Percentiles rank a stretch among this genome's conserved stretches.
phyloP scores from a whole-genome alignment of 2,888 invertebrate species.

The Mayetiola destructor region DNA sequence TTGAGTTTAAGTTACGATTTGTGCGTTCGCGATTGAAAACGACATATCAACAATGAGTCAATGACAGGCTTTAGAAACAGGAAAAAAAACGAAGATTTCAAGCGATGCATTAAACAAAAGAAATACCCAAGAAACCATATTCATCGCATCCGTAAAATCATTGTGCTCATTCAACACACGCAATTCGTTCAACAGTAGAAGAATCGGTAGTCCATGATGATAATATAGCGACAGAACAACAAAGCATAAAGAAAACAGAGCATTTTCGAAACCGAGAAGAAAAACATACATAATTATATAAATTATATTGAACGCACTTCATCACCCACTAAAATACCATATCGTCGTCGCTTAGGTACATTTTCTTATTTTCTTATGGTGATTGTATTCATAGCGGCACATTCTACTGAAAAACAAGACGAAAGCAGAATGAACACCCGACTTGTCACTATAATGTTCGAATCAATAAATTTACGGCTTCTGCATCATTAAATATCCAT shows the following conservation, averaged over 20 bases:
- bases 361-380: too few relatives aligned
- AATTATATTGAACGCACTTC: not conserved
- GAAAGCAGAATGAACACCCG: not conserved
- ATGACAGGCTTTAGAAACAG: not conserved
- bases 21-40: slow-evolving; percentile 6
- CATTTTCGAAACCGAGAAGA: not conserved
- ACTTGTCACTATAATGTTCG: slow-evolving; percentile 11
- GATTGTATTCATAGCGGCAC: not conserved
- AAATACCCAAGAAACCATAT: not conserved
- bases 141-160: not conserved
- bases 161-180: not conserved
- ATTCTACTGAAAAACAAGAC: not conserved
- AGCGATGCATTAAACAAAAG: not conserved
- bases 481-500: slow-evolving; percentile 12
- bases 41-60: too few relatives aligned
- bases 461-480: slow-evolving; percentile 14
- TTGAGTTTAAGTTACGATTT: not conserved
- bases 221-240: slow-evolving; percentile 2
- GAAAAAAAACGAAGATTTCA: slow-evolving; percentile 4
- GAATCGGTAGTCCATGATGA: not conserved
- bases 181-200: too few relatives aligned
- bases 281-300: slow-evolving; percentile 11
- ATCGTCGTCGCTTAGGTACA: not conserved
- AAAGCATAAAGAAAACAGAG: too few relatives aligned
- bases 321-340: slow-evolving; percentile 8